Evolutionary conservation across 1,140 invertebrate genomes (phyloP).

Genomic region (Drosophila tani): DNA sequence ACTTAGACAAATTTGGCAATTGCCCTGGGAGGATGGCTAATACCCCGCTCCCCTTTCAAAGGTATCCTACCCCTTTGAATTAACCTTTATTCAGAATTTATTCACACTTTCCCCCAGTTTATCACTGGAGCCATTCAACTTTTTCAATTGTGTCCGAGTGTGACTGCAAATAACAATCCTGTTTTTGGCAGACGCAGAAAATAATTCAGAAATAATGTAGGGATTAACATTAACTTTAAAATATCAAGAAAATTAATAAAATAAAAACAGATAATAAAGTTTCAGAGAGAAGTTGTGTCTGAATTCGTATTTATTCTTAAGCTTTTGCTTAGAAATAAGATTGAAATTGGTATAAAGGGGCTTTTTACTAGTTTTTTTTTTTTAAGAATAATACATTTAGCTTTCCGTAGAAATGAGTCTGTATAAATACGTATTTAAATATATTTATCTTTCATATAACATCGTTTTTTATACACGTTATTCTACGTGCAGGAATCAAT

Average conservation of each 20-base stretch:
- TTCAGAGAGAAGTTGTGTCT: too few species aligned
- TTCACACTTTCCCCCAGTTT: not conserved
- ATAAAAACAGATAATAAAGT: too few species aligned
- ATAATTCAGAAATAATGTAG: not conserved
- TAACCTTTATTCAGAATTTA: not conserved
- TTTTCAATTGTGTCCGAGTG: not conserved
- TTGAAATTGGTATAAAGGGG: not conserved
- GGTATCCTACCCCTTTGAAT: constrained; percentile 7
- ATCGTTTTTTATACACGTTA: not conserved
- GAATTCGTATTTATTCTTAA: too few species aligned
- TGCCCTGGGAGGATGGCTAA: constrained; percentile 11
- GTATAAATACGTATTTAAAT: too few species aligned
- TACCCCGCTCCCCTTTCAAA: not conserved
- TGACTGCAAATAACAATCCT: not conserved
- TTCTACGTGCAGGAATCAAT: constrained; percentile 6
- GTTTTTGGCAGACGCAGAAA: not conserved
- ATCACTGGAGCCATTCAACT: not conserved
- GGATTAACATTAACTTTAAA: too few species aligned
- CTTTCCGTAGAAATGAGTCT: too few species aligned
- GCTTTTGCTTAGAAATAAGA: not conserved
- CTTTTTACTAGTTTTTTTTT: not conserved
- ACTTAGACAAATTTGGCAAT: constrained; percentile 61
- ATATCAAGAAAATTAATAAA: not conserved
- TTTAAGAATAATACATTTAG: too few species aligned
- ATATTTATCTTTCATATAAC: too few species aligned